These are phyloP conservation scores for Rhopalosiphum padi DNA, from an alignment of 1,140 invertebrate genomes.

Conservation along the genomic window DNA sequence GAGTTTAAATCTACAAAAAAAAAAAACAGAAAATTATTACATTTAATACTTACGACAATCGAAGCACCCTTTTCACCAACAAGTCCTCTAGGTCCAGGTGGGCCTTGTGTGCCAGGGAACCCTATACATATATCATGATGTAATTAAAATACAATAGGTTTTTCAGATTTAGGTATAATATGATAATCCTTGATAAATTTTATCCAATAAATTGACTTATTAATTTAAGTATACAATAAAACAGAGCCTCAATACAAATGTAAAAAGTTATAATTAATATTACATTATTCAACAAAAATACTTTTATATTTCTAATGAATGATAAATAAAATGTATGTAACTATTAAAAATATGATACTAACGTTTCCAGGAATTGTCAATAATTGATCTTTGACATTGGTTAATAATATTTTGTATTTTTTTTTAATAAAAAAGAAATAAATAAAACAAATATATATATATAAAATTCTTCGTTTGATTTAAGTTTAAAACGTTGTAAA, in stretches of 20 bases:
- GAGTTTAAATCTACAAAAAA: neutral
- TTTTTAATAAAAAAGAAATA: neutral
- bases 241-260: neutral
- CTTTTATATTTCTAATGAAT: neutral
- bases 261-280: neutral
- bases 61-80: slow-evolving; percentile 73
- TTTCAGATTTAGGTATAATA: neutral
- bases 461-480: neutral
- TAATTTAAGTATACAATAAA: neutral
- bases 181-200: neutral
- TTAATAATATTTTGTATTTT: neutral
- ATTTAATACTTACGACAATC: slow-evolving; percentile 66
- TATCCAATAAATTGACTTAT: neutral
- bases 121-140: neutral
- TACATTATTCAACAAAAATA: neutral
- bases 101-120: slow-evolving; percentile 62
- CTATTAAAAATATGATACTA: neutral
- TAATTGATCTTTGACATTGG: neutral
- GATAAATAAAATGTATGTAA: neutral
- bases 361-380: neutral
- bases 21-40: neutral
- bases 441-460: neutral
- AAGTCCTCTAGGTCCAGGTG: slow-evolving; percentile 62
- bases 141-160: neutral
- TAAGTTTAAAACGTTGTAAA: neutral